Percentiles rank a stretch among this genome's conserved stretches.
These are phyloP conservation scores for Diarsia dahlii DNA, from an alignment of 2,888 invertebrate species.

Conservation along the genomic window DNA sequence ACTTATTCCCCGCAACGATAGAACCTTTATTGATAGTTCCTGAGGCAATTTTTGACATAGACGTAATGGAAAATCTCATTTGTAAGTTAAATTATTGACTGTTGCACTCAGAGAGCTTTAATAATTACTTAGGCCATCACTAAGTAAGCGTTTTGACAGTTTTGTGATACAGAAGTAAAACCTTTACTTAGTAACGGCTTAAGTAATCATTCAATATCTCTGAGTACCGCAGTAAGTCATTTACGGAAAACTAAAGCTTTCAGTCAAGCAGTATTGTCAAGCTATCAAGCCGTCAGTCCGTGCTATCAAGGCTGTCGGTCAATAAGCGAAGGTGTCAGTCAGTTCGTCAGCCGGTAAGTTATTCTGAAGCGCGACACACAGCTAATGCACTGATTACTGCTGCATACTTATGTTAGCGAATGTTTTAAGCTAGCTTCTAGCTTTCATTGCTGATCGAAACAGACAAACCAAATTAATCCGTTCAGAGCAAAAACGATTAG, in stretches of 20 bases:
- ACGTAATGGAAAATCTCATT: not conserved
- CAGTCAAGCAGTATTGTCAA: constrained; percentile 8
- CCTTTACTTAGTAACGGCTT: too few relatives aligned
- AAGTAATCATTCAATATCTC: too few relatives aligned
- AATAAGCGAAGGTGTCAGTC: constrained; percentile 15
- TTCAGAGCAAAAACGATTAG: not conserved
- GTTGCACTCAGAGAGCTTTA: too few relatives aligned
- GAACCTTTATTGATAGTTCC: not conserved
- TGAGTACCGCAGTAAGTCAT: too few relatives aligned
- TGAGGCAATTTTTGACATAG: not conserved
- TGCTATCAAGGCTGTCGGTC: constrained; percentile 29
- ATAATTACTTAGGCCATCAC: too few relatives aligned
- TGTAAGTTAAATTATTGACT: constrained; percentile 21
- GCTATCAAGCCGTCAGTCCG: constrained; percentile 22
- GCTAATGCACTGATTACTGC: constrained; percentile 63
- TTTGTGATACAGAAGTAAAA: too few relatives aligned
- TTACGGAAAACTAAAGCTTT: constrained; percentile 17
- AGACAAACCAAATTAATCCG: constrained; percentile 14
- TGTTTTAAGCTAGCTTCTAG: constrained; percentile 10
- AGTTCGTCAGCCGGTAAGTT: constrained; percentile 52
- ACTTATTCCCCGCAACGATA: not conserved
- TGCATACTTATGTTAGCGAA: constrained; percentile 54
- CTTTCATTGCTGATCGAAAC: constrained; percentile 8
- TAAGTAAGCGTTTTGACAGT: too few relatives aligned
- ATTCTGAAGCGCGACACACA: constrained; percentile 55